These are phyloP conservation scores for Irena cyanogastra DNA, from an alignment of 2,113 vertebrate species.

Conservation along the genomic window DNA sequence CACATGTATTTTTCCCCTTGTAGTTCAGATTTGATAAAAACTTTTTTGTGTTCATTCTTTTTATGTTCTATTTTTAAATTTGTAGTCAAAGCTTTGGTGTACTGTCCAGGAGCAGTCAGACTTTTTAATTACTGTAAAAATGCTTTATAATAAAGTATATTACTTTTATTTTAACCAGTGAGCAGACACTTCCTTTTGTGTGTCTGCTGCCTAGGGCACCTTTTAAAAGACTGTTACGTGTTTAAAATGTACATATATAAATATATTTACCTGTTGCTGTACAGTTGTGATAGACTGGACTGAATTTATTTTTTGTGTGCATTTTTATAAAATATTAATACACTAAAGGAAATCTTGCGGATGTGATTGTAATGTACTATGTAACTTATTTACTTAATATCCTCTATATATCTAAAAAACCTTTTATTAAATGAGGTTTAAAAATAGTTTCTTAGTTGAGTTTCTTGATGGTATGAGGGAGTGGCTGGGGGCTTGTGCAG, in stretches of 20 bases:
- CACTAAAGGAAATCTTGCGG: constrained; percentile 81
- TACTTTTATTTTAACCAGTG: constrained; percentile 77
- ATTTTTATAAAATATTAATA: constrained; percentile 84
- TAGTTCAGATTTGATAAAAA: constrained; percentile 59
- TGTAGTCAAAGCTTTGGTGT: constrained; percentile 67
- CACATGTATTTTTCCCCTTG: background rate
- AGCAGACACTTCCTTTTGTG: constrained; percentile 77
- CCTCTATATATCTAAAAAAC: constrained; percentile 73
- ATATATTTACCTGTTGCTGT: constrained; percentile 78
- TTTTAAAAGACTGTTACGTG: constrained; percentile 81
- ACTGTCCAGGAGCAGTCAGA: constrained; percentile 74
- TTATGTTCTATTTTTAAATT: constrained; percentile 62
- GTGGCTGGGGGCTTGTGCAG: rapidly evolving
- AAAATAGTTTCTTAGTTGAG: constrained; percentile 25
- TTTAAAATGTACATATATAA: constrained; percentile 73
- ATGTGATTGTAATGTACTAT: constrained; percentile 82
- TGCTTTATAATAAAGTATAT: constrained; percentile 80
- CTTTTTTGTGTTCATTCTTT: constrained; percentile 60
- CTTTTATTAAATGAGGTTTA: constrained; percentile 83
- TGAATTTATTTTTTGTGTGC: constrained; percentile 83
- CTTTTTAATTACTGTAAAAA: constrained; percentile 80
- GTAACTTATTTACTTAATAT: constrained; percentile 85
- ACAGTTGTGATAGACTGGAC: constrained; percentile 81
- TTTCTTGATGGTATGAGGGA: background rate
- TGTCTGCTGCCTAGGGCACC: constrained; percentile 79